These are phyloP conservation scores for Euleptes europaea DNA, from an alignment of 2,113 vertebrate species.

Conservation along the genomic window DNA sequence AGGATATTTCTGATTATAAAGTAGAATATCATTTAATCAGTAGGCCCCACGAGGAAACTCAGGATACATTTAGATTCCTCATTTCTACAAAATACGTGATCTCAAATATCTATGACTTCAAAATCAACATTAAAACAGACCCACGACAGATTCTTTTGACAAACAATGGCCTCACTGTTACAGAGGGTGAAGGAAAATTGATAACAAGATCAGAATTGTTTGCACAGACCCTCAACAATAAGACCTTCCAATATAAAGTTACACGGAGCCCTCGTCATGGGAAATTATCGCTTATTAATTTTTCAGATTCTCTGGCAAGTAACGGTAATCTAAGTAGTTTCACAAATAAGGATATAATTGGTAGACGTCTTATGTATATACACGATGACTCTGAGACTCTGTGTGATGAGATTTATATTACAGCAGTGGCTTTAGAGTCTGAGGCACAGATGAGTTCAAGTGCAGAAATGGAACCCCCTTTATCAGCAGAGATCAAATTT, in stretches of 20 bases:
- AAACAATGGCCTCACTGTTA: constrained; percentile 81
- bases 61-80: constrained; percentile 84
- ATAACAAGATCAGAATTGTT: constrained; percentile 84
- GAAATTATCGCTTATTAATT: constrained; percentile 78
- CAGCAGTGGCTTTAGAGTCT: constrained; percentile 69
- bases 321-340: constrained; percentile 79
- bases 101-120: constrained; percentile 81
- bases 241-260: constrained; percentile 81
- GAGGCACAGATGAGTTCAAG: constrained; percentile 31
- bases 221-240: constrained; percentile 80
- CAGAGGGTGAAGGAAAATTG: constrained; percentile 87
- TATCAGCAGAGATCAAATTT: constrained; percentile 78
- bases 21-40: constrained; percentile 81
- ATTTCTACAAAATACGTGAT: constrained; percentile 83
- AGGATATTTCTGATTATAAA: constrained; percentile 75
- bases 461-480: constrained; percentile 49
- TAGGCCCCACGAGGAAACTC: constrained; percentile 71
- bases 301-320: constrained; percentile 75
- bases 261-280: constrained; percentile 80
- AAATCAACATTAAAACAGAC: constrained; percentile 82
- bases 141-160: constrained; percentile 78
- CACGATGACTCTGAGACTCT: constrained; percentile 88
- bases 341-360: constrained; percentile 80
- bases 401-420: constrained; percentile 80
- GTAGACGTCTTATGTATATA: constrained; percentile 82